A percentile compares a stretch with the other conserved stretches of the same genome.
These are phyloP conservation scores for Ptyas mucosa DNA, from an alignment of 2,113 vertebrate species.

Conservation along the genomic window DNA sequence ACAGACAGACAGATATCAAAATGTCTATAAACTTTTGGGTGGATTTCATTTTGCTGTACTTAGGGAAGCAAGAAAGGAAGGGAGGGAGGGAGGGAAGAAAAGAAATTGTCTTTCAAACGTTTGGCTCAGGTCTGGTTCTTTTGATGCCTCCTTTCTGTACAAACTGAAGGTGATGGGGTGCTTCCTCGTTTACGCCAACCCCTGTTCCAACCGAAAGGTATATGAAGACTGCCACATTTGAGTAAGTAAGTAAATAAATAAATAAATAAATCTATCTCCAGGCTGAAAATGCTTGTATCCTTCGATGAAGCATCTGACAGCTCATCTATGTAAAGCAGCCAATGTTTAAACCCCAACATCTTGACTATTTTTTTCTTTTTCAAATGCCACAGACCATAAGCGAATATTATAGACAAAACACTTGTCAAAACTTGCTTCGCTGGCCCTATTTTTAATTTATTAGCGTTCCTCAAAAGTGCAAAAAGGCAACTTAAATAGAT, in stretches of 20 bases:
- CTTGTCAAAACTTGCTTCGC: constrained; percentile 65
- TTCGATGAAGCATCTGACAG: constrained; percentile 55
- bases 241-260: neutral
- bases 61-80: too few species aligned
- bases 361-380: constrained; percentile 66
- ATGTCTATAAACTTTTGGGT: neutral
- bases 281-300: constrained; percentile 18
- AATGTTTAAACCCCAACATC: constrained; percentile 69
- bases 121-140: neutral
- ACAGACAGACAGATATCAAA: neutral
- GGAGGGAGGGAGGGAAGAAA: neutral
- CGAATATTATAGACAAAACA: constrained; percentile 67
- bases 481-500: constrained; percentile 70
- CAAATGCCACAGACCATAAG: constrained; percentile 69
- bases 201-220: neutral
- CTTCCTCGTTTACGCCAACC: neutral
- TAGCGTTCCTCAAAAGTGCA: constrained; percentile 53
- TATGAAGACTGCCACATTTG: constrained; percentile 1
- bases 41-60: neutral
- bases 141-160: neutral
- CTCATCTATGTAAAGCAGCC: constrained; percentile 61
- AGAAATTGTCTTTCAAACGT: neutral
- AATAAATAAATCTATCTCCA: constrained; percentile 10
- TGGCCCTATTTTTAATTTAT: constrained; percentile 54
- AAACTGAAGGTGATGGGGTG: neutral